Base-by-base conservation (phyloP, 2,113 vertebrate species). In the Setophaga coronata region DNA sequence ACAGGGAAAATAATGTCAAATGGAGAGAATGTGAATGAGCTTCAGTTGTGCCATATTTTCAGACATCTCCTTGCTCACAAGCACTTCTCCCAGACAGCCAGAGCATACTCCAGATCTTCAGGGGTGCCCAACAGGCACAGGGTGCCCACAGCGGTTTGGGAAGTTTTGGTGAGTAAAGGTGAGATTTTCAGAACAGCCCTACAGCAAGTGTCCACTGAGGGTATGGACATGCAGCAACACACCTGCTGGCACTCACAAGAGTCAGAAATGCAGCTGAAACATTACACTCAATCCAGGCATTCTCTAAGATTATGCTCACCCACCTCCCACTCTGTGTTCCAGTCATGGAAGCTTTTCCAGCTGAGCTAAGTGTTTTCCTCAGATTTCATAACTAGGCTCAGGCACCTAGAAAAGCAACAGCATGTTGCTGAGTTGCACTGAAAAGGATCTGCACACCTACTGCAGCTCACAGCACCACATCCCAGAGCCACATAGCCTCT, bases 361-460 rank as follows among this genome's bases (percentile, higher is more conserved):
- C 85, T 92, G 92, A 88, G 66, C 89, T 92, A 91, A 91, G 50
- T 7, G 3, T 56, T 89, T 91, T 65, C 81, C 66, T 82, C 72
- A 89, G 23, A 90, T 92, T 92, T 95, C 71, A 21, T 83, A 93
- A 73, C 89, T 82, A 93, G 61, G 76, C 58, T 93, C 82, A 88
- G 76, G 78, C 53, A 91, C 78, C 72, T 93, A 79, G 58, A 95
- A 92, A 72, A 93, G 81, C 81, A 94, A 92, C 73, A 76, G 77
- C 53, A 69, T 3, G 14, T 25, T 51, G 61, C 87, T 54, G 73
- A 96, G 36, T 48, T 87, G 53, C 40, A 45, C 3, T 57, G 62
- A 61, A 58, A 79, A 77, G 34, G 50, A 50, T 48, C 66, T 69
- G 29, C 18, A 25, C 6, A 50, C 12, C 38, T 79, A 31, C 43